Evolutionary conservation across 2,113 vertebrate genomes (phyloP), one percentile per base, ranked within the genome.

Genomic region (Ascaphus truei): DNA sequence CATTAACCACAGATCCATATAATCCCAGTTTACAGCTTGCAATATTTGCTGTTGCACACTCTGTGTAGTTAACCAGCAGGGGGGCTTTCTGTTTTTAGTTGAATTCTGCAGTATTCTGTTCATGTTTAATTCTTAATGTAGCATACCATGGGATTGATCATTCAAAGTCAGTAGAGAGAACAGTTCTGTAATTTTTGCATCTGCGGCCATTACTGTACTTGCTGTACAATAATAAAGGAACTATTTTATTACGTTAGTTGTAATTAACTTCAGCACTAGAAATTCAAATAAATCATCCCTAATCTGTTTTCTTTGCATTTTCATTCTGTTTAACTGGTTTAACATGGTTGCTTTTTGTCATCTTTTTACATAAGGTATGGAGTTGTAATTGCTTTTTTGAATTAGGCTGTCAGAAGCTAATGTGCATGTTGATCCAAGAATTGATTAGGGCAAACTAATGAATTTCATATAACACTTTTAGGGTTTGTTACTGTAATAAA

Each of bases 181-280:
- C 85, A 23, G 82, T 81, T 88, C 88, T 88, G 84, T 45, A 81
- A 25, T 20, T 85, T 88, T 81, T 89, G 68, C 41, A 31, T 85
- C 80, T 76, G 47, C 69, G 75, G 83, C 85, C 86, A 83, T 85
- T 89, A 86, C n/a, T n/a, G n/a, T n/a, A n/a, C 82, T 85, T 82
- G 85, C 81, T 86, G 78, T 84, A 88, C 80, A 82, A 88, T 89
- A 90, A 89, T 88, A 88, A 85, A 87, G 79, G 76, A 80, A 79
- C 85, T 89, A 80, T 91, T 92, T 91, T 91, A 91, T 90, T 90
- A 83, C 81, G 81, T 87, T 88, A 85, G 80, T 87, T 91, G 86
- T 90, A 89, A 90, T 92, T 91, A 90, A 89, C 88, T 91, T 90
- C 85, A 89, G 80, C 82, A 83, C 81, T 82, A 80, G 81, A 80